Evolutionary conservation across 2,113 vertebrate genomes (phyloP).

Genomic region (Otocyon megalotis): DNA sequence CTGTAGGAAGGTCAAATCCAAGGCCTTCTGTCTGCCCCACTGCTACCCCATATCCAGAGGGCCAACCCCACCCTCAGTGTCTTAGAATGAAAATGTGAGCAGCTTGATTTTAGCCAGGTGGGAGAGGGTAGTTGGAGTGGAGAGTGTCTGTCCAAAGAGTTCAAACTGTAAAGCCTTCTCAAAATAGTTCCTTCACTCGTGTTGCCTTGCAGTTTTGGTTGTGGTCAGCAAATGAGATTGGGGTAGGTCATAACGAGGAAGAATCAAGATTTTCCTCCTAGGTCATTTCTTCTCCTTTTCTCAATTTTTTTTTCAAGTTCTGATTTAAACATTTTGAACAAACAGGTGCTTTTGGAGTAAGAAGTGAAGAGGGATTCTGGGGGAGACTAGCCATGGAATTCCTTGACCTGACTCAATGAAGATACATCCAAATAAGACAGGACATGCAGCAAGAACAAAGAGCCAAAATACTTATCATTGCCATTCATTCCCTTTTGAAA

Average conservation of each 20-base stretch:
- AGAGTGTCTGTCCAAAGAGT: neutral
- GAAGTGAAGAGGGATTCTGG: neutral
- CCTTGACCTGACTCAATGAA: neutral
- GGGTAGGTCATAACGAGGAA: neutral
- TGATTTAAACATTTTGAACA: constrained; percentile 24
- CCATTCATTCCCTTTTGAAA: constrained; percentile 18
- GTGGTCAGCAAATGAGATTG: neutral
- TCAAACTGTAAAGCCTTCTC: constrained; percentile 79
- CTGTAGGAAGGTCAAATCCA: neutral
- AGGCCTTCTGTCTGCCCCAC: neutral
- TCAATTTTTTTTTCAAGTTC: neutral
- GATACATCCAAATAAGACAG: neutral
- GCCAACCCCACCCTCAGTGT: neutral
- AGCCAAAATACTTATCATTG: neutral
- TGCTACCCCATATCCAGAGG: neutral
- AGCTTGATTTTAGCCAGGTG: neutral
- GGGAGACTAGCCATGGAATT: neutral
- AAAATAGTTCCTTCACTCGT: constrained; percentile 71
- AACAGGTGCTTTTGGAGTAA: neutral
- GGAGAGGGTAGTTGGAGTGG: neutral
- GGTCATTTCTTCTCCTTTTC: neutral
- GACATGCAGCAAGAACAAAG: neutral
- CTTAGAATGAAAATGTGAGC: neutral
- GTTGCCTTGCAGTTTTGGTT: neutral
- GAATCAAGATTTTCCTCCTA: constrained; percentile 48